Conservation (phyloP, 2,888 invertebrate genomes). For the Patella pellucida region DNA sequence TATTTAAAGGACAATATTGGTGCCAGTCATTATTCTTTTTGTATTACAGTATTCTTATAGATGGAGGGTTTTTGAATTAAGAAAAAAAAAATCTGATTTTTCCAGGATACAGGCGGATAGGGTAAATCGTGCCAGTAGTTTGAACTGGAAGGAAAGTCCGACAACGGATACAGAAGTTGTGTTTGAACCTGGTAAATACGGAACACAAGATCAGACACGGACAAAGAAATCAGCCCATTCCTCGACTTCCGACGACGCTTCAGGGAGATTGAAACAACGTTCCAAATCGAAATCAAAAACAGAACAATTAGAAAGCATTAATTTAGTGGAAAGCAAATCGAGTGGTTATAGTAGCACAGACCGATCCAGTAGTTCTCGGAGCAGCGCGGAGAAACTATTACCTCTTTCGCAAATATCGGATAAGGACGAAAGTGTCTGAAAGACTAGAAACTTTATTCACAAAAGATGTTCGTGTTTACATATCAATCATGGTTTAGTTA, state of each 20-base stretch:
- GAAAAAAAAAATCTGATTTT: neutral
- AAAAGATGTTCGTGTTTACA: no score
- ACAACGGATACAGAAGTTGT: constrained; percentile 43
- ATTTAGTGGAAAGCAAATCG: constrained; percentile 36
- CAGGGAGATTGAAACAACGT: neutral
- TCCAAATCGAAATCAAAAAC: neutral
- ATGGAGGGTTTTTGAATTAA: no score
- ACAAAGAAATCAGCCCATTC: neutral
- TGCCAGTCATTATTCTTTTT: no score
- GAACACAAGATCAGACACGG: neutral
- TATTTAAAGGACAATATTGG: no score
- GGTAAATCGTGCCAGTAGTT: neutral
- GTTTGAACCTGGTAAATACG: constrained; percentile 39
- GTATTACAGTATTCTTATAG: no score
- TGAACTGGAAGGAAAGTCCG: neutral
- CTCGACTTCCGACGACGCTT: constrained; percentile 27
- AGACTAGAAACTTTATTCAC: neutral
- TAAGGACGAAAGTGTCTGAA: constrained; percentile 2
- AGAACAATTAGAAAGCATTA: constrained; percentile 22
- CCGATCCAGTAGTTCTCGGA: constrained; percentile 37
- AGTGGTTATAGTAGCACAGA: constrained; percentile 44
- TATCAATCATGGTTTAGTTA: no score
- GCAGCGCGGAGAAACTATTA: constrained; percentile 39
- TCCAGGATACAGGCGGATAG: constrained; percentile 19
- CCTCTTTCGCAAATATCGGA: constrained; percentile 15